Base-by-base conservation (phyloP, 2,888 invertebrate species). In the Chromoteleia sp. region DNA sequence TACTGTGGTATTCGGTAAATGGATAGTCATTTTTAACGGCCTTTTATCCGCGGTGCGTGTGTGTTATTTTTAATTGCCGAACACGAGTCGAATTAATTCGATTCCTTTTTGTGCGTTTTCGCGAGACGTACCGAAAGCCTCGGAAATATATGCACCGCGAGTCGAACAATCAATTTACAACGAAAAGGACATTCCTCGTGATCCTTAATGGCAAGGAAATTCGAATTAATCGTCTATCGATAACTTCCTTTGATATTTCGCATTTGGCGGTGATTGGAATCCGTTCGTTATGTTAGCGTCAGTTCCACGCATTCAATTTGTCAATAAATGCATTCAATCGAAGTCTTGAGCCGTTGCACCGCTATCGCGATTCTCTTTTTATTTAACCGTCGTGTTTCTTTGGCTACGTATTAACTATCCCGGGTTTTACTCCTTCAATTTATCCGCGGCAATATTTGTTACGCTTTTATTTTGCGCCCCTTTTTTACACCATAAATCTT, bases 201-300 rank as follows among this genome's bases (percentile, higher is more conserved):
- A n/a, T n/a, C n/a, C n/a, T n/a, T n/a, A 5, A 17, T 19, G 19
- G 8, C n/a, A 52, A 58, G 39, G 3, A 59, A 59, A 59, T 43
- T 43, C 29, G 43, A 59, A 48, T 65, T 65, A 50, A 36, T 39
- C 36, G 48, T 39, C 19, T 36, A 33, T 5, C 17, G 7, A 17
- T 12, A 63, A 29, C 39, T 58, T 50, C 10, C 21, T 36, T 65
- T 50, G 63, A 50, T 48, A 33, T 48, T 63, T 63, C 6, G 48
- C 30, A 10, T 33, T 59, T 10, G 30, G 6, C 19, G 19, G 19
- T 65, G 36, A 65, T 50, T 50, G 50, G 41, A 50, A 43, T 48
- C 14, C 48, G 12, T 15, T 59, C 25, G 2, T 59, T 41, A 29
- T 21, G 43, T 33, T 45, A 48, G 29, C 10, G 41, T 48, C 50